Percentiles rank a stretch among this genome's conserved stretches.
These are phyloP conservation scores for Babylonia areolata DNA, from an alignment of 1,140 invertebrate species.

Conservation along the genomic window DNA sequence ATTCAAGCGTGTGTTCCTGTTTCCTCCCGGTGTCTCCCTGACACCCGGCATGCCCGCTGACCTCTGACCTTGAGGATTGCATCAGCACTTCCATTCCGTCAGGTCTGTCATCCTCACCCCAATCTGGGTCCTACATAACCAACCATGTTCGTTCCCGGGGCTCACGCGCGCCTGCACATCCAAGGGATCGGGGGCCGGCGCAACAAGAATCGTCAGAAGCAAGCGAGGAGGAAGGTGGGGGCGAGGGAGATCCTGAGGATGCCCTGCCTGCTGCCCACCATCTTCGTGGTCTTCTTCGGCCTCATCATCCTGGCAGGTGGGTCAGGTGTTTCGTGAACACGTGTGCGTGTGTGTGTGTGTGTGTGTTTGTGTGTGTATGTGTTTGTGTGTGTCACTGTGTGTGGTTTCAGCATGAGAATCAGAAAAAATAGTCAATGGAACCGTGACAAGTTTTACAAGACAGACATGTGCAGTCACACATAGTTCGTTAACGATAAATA, in stretches of 20 bases:
- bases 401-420: too few relatives aligned
- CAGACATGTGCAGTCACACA: too few relatives aligned
- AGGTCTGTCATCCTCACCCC: too few relatives aligned
- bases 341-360: not conserved
- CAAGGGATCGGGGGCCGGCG: constrained; percentile 29
- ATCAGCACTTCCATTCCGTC: too few relatives aligned
- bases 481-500: too few relatives aligned
- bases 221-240: constrained; percentile 48
- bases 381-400: not conserved
- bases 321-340: not conserved
- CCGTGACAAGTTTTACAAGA: too few relatives aligned
- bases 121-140: not conserved
- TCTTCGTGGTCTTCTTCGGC: constrained; percentile 52
- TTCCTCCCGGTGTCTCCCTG: not conserved
- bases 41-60: not conserved
- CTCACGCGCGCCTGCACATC: constrained; percentile 51
- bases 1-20: not conserved
- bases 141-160: constrained; percentile 52
- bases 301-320: constrained; percentile 47
- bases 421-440: too few relatives aligned
- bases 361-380: not conserved
- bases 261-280: constrained; percentile 60
- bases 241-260: constrained; percentile 55
- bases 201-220: constrained; percentile 31
- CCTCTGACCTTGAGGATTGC: not conserved